Evolutionary conservation across 2,113 vertebrate genomes (phyloP), one percentile per base, ranked within the genome.

Genomic region (Eretmochelys imbricata): DNA sequence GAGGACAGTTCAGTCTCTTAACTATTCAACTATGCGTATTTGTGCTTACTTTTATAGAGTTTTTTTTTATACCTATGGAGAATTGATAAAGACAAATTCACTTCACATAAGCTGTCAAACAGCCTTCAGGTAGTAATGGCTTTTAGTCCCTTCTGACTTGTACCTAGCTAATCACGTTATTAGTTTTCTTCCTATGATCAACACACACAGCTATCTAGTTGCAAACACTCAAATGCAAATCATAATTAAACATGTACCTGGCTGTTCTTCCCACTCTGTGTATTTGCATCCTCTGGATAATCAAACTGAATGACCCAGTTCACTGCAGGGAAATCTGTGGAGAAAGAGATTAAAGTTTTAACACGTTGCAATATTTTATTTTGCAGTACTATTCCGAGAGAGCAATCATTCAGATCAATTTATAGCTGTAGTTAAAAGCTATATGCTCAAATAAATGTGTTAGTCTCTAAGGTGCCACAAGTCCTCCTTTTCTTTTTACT

Each of bases 281-380:
- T 99, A 98, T 99, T 99, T 72, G 99, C 99, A 91, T 99, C 99
- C 95, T 99, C 99, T 3, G 99, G 99, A 97, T 99, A 99, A 97
- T 99, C 99, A 90, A 99, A 99, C 97, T 99, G 99, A 98, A 99
- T 98, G 89, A 99, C 99, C 99, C 99, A 99, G 98, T 99, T 99
- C 85, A 99, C 99, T 2, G 99, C 98, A 6, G 99, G 99, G 95
- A 99, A 99, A 97, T 99, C 99, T 99, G 94, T 3, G 38, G 0
- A 83, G 0, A 8, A 89, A 93, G 0, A 83, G 0, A 8, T n/a
- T 54, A 95, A 90, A 24, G 91, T 86, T 76, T 80, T 95, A 80
- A 31, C 88, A 86, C 84, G 46, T 9, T 62, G 46, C 57, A 89
- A n/a, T 10, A 9, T 87, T 87, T 88, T 91, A 89, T 90, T 91